Conservation (phyloP, 2,888 invertebrate species). For the Dolichomitus sp. region DNA sequence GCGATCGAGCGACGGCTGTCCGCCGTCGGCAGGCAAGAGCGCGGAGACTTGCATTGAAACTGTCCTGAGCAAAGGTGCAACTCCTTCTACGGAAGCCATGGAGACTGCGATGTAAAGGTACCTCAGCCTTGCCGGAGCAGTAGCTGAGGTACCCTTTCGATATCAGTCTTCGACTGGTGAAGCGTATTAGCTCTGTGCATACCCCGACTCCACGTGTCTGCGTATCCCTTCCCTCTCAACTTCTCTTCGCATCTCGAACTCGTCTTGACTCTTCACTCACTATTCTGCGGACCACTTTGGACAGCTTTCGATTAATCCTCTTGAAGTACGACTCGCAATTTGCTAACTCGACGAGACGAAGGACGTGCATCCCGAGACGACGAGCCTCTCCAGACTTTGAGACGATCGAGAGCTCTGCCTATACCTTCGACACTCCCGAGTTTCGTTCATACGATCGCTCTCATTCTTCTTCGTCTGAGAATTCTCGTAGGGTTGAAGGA, state of each 20-base stretch:
- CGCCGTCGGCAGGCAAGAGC: constrained; percentile 37
- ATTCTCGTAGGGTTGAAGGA: background rate
- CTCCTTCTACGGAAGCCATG: constrained; percentile 79
- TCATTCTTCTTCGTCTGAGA: constrained; percentile 33
- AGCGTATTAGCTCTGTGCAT: constrained; percentile 27
- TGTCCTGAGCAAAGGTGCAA: constrained; percentile 62
- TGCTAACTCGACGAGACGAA: constrained; percentile 57
- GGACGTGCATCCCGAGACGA: constrained; percentile 27
- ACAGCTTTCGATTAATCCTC: constrained; percentile 59
- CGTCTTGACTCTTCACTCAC: constrained; percentile 44
- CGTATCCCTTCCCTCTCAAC: background rate
- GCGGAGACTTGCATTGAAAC: constrained; percentile 15
- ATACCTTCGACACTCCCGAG: constrained; percentile 41
- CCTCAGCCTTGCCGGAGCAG: constrained; percentile 56
- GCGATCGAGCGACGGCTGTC: constrained; percentile 71
- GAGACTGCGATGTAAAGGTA: constrained; percentile 69
- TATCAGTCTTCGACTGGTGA: constrained; percentile 33
- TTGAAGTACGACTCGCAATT: constrained; percentile 45
- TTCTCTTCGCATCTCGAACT: constrained; percentile 21
- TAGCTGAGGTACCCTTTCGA: constrained; percentile 25
- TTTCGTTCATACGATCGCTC: constrained; percentile 25
- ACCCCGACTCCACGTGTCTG: background rate
- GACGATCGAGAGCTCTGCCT: constrained; percentile 23
- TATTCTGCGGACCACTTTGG: constrained; percentile 18
- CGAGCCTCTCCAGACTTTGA: constrained; percentile 18